Conservation (phyloP, 2,113 vertebrate genomes). For the Carassius carassius region DNA sequence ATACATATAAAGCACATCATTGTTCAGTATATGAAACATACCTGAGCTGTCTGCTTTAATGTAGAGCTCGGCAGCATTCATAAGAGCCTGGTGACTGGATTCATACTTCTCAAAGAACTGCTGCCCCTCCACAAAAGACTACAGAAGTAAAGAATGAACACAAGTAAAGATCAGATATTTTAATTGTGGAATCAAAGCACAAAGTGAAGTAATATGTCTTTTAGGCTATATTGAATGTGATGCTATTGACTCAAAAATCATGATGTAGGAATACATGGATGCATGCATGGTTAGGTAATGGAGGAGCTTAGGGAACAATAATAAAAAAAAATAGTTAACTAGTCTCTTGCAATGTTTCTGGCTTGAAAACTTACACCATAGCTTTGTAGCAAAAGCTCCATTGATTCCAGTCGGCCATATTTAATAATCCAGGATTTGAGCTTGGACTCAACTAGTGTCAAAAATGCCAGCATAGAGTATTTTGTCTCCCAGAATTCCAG, state of each 20-base stretch:
- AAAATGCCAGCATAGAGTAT: constrained; percentile 91
- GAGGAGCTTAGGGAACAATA: not conserved
- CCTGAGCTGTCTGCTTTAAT: constrained; percentile 90
- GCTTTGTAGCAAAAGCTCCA: constrained; percentile 90
- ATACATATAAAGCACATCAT: not conserved
- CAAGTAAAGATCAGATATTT: not conserved
- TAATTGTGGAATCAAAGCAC: not conserved
- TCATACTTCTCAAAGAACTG: constrained; percentile 96
- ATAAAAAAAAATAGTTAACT: not conserved
- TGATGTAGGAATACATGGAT: not conserved
- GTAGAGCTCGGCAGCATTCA: constrained; percentile 87
- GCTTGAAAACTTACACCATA: constrained; percentile 84
- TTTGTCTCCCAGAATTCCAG: constrained; percentile 97
- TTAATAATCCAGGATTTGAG: constrained; percentile 99
- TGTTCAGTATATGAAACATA: constrained; percentile 64
- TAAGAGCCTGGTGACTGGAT: constrained; percentile 84
- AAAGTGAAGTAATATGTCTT: not conserved
- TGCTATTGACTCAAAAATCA: not conserved
- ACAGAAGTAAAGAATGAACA: constrained; percentile 47
- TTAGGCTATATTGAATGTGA: not conserved
- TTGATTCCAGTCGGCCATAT: constrained; percentile 91
- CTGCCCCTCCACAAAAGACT: constrained; percentile 93
- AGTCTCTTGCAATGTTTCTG: not conserved
- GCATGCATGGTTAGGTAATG: not conserved
- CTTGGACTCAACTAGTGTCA: constrained; percentile 92